phyloP scores from a whole-genome alignment of 1,140 invertebrate genomes.

The Oreohelix idahoensis region DNA sequence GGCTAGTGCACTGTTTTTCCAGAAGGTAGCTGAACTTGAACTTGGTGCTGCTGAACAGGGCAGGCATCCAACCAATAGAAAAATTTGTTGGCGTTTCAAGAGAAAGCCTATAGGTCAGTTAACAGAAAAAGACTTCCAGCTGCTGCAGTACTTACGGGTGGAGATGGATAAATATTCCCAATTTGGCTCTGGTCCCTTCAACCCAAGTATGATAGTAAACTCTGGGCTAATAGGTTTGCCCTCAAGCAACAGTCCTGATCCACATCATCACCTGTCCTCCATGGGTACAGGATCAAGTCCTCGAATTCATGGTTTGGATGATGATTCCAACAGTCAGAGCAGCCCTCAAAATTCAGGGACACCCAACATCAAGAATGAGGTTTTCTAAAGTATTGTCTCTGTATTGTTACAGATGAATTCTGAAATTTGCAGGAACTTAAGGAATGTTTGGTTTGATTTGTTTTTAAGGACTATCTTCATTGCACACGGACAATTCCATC shows the following conservation, averaged over 20 bases:
- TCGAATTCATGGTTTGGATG: background rate
- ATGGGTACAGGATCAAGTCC: background rate
- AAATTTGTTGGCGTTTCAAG: constrained; percentile 54
- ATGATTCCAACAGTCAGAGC: constrained; percentile 24
- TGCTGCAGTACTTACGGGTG: constrained; percentile 50
- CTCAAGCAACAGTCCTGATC: background rate
- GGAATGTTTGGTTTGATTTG: no score
- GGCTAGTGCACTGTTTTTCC: constrained; percentile 49
- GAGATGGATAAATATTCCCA: constrained; percentile 51
- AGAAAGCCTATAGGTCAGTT: constrained; percentile 46
- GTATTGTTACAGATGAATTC: no score
- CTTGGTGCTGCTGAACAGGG: constrained; percentile 49
- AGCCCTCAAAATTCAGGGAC: constrained; percentile 2
- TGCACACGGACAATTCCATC: no score
- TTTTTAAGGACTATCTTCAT: no score
- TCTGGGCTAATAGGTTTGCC: constrained; percentile 17
- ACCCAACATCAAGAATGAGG: constrained; percentile 24
- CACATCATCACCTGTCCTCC: background rate
- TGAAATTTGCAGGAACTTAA: no score
- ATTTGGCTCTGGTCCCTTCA: constrained; percentile 39
- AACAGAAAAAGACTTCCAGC: constrained; percentile 45
- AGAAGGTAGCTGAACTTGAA: constrained; percentile 50
- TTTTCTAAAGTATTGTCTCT: constrained; percentile 14
- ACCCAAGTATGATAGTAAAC: constrained; percentile 34
- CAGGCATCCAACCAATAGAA: constrained; percentile 53